Percentiles rank a stretch among this genome's conserved stretches.
Evolutionary conservation across 2,888 invertebrate species (phyloP).

Genomic region (Vanessa cardui): DNA sequence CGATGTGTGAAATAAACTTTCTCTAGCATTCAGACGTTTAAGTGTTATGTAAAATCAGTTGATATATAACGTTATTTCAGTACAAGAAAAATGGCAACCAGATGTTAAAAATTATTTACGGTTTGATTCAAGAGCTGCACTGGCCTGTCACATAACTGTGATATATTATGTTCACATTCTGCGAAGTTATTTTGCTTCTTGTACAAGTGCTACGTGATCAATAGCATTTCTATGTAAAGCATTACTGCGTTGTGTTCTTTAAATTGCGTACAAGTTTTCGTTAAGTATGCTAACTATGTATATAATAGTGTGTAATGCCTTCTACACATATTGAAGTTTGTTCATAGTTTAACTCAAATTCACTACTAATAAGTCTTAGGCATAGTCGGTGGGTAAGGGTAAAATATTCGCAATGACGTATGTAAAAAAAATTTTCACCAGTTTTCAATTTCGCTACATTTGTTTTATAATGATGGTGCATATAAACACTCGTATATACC

Average conservation of each 20-base stretch:
- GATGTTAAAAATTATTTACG: constrained; percentile 30
- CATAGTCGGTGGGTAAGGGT: no score
- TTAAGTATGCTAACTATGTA: background rate
- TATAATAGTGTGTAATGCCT: no score
- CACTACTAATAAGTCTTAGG: no score
- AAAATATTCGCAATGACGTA: no score
- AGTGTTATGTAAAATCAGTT: constrained; percentile 6
- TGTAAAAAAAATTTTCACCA: no score
- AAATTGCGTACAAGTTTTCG: background rate
- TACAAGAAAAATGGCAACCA: constrained; percentile 25
- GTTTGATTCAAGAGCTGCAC: constrained; percentile 26
- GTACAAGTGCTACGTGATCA: constrained; percentile 15
- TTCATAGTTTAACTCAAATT: no score
- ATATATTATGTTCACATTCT: constrained; percentile 27
- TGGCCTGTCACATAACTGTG: constrained; percentile 27
- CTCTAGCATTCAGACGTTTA: background rate
- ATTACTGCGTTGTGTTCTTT: background rate
- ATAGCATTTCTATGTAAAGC: background rate
- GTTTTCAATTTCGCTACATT: no score
- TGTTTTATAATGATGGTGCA: no score
- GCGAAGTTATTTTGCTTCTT: constrained; percentile 15
- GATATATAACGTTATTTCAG: constrained; percentile 8
- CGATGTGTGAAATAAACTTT: background rate
- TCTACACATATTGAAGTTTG: no score
- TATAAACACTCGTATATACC: no score